Evolutionary conservation across 1,140 invertebrate genomes (phyloP).

Genomic region (Hesperophylax magnus): DNA sequence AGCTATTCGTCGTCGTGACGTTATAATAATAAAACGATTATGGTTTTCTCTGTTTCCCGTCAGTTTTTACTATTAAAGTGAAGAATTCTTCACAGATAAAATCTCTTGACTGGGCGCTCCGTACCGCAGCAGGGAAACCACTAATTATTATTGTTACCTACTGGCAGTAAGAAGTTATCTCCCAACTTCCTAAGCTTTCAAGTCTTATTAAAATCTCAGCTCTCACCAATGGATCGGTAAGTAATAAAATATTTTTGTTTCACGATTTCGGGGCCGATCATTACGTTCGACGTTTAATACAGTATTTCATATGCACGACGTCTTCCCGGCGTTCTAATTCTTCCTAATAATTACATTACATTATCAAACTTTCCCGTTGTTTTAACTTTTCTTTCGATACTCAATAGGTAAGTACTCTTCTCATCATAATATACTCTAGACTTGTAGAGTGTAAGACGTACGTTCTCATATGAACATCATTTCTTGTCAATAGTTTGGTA

Average conservation of each 20-base stretch:
- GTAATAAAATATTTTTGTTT: constrained; percentile 32
- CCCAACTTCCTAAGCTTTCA: constrained; percentile 10
- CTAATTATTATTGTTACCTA: constrained; percentile 26
- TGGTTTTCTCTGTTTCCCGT: constrained; percentile 42
- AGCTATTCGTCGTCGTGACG: constrained; percentile 35
- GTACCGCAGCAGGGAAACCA: constrained; percentile 31
- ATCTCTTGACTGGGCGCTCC: constrained; percentile 22
- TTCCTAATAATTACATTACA: no score
- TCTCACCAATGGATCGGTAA: constrained; percentile 4
- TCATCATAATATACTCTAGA: no score
- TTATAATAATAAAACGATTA: constrained; percentile 50
- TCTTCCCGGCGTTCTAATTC: background rate
- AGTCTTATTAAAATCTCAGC: constrained; percentile 28
- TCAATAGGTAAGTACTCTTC: no score
- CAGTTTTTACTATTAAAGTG: constrained; percentile 40
- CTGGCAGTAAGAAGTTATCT: background rate
- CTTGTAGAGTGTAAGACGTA: no score
- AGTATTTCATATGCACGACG: background rate
- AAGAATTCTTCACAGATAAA: constrained; percentile 37
- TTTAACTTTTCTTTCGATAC: no score
- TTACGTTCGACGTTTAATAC: constrained; percentile 11
- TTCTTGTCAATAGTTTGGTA: no score
- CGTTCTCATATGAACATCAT: no score
- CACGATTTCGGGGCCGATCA: constrained; percentile 14
- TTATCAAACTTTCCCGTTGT: no score